These are phyloP conservation scores for Discoglossus pictus DNA, from an alignment of 2,797 vertebrate species.

Conservation along the genomic window DNA sequence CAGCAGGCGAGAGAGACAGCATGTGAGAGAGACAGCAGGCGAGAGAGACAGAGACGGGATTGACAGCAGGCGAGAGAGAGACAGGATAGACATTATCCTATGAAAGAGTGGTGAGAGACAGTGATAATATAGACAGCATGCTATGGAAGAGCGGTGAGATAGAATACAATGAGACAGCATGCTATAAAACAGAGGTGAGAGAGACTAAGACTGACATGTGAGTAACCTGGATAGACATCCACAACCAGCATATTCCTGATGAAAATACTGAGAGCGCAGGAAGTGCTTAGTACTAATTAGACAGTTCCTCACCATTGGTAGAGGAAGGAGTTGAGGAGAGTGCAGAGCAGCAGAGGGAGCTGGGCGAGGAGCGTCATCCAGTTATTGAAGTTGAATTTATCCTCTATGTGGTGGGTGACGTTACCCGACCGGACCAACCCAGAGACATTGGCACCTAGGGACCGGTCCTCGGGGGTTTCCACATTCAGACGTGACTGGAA, in stretches of 20 bases:
- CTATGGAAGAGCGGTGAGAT: fast-evolving
- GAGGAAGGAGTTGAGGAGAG: slow-evolving; percentile 86
- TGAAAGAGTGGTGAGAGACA: not conserved
- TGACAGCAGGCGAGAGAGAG: no score
- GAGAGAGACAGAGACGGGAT: no score
- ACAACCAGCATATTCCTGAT: no score
- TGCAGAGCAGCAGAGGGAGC: slow-evolving; percentile 87
- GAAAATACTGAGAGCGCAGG: no score
- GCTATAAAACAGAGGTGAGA: not conserved
- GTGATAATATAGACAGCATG: not conserved
- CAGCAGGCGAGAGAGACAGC: no score
- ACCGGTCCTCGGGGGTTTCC: not conserved
- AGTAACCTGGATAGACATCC: no score
- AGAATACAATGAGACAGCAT: not conserved
- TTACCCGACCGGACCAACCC: not conserved
- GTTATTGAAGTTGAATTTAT: slow-evolving; percentile 84
- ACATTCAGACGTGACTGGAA: slow-evolving; percentile 74
- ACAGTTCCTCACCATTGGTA: slow-evolving; percentile 78
- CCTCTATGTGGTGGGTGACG: slow-evolving; percentile 19
- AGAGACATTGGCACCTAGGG: not conserved
- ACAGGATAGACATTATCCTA: no score
- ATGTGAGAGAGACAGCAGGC: no score
- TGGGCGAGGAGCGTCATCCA: slow-evolving; percentile 90
- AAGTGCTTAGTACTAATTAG: no score
- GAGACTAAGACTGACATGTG: no score